Evolutionary conservation across 2,888 invertebrate species (phyloP).

Genomic region (Andrena fulva): DNA sequence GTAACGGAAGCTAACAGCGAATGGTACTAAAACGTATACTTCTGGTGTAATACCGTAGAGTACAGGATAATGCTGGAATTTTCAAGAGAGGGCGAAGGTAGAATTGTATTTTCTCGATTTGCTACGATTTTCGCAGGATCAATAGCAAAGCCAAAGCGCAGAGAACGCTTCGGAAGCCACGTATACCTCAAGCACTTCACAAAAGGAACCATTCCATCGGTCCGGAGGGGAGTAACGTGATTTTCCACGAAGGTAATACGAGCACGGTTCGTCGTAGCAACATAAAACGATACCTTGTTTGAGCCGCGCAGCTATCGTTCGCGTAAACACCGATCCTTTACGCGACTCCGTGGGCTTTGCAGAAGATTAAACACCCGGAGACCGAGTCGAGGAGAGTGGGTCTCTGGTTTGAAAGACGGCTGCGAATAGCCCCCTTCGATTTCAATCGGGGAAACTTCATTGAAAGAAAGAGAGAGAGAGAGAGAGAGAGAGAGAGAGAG

Average conservation of each 20-base stretch:
- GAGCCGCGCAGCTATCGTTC: slow-evolving; percentile 13
- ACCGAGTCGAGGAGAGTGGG: neutral
- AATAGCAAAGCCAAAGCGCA: neutral
- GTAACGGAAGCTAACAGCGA: no score
- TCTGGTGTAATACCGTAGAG: no score
- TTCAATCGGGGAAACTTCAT: slow-evolving; percentile 49
- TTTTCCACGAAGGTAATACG: slow-evolving; percentile 22
- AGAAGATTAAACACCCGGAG: slow-evolving; percentile 14
- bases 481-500: no score
- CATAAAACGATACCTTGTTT: slow-evolving; percentile 33
- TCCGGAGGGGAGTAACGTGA: slow-evolving; percentile 1
- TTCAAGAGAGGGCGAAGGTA: no score
- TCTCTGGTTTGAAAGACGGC: slow-evolving; percentile 8
- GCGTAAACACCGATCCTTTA: neutral
- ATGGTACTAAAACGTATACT: no score
- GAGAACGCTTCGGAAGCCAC: neutral
- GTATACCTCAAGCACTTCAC: neutral
- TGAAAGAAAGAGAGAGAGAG: neutral
- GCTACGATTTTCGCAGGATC: no score
- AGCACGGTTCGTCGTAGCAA: neutral
- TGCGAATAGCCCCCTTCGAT: slow-evolving; percentile 47
- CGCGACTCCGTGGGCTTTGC: neutral
- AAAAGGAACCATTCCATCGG: neutral
- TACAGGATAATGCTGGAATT: no score
- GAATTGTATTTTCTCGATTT: no score